Conservation (phyloP, 2,888 invertebrate species). For the Aspidapion aeneum region DNA sequence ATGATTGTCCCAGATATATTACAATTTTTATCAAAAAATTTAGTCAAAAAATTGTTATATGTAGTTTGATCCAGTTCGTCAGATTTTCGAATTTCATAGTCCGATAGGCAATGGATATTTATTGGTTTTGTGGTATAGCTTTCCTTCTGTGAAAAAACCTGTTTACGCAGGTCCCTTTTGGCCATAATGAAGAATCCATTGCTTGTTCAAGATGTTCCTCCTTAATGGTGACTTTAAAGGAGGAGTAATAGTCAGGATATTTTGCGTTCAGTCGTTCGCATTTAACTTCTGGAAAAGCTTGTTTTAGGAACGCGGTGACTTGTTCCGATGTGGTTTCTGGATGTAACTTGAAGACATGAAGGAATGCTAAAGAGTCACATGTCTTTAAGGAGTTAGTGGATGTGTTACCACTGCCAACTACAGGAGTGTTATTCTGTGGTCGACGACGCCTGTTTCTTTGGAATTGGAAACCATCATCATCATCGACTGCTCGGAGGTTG, state of each 20-base stretch:
- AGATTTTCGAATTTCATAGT: too few relatives aligned
- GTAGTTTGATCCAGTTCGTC: too few relatives aligned
- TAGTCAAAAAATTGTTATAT: too few relatives aligned
- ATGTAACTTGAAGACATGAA: neutral
- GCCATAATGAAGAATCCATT: slow-evolving; percentile 6
- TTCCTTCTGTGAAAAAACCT: slow-evolving; percentile 2
- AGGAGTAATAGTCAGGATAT: slow-evolving; percentile 6
- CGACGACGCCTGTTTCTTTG: neutral
- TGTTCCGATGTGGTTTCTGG: slow-evolving; percentile 6
- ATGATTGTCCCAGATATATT: too few relatives aligned
- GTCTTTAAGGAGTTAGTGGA: neutral
- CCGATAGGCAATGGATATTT: neutral
- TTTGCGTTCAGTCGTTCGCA: slow-evolving; percentile 5
- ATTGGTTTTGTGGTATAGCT: neutral
- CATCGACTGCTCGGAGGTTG: neutral
- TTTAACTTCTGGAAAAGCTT: slow-evolving; percentile 9
- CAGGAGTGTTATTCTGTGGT: neutral
- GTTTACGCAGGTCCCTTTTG: slow-evolving; percentile 5
- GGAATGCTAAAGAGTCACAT: neutral
- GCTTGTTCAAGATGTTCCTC: slow-evolving; percentile 3
- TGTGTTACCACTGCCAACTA: neutral
- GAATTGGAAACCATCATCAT: neutral
- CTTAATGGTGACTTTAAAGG: slow-evolving; percentile 11
- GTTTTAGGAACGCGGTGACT: neutral
- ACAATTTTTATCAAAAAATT: neutral